These are phyloP conservation scores for Enoplosus armatus DNA, from an alignment of 2,797 vertebrate genomes.

Conservation along the genomic window DNA sequence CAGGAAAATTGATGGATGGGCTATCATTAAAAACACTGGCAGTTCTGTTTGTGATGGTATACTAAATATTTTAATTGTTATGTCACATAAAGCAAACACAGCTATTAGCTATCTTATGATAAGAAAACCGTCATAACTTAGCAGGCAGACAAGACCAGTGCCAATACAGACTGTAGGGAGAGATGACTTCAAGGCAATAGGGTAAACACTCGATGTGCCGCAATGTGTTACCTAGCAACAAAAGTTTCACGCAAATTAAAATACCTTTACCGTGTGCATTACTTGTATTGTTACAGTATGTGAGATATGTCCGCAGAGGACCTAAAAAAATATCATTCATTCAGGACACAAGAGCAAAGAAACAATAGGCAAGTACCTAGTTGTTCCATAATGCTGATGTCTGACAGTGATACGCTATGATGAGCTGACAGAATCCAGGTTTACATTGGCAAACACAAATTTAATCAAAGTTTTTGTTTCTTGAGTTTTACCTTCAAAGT, in stretches of 20 bases:
- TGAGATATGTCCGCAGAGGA: not conserved
- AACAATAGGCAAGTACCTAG: not conserved
- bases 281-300: slow-evolving; percentile 4
- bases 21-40: not conserved
- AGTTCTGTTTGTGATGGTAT: not conserved
- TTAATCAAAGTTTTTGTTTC: slow-evolving; percentile 17
- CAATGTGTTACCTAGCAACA: not conserved
- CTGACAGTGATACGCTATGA: not conserved
- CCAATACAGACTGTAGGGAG: not conserved
- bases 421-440: not conserved
- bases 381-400: not conserved
- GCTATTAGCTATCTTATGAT: not conserved
- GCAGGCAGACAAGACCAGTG: not conserved
- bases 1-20: not conserved
- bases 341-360: not conserved
- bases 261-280: not conserved
- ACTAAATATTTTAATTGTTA: not conserved
- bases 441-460: not conserved
- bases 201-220: not conserved
- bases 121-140: not conserved
- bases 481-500: slow-evolving; percentile 91
- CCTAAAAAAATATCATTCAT: not conserved
- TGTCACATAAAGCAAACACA: not conserved
- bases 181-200: not conserved
- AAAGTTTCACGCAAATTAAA: not conserved